Evolutionary conservation across 1,140 invertebrate species (phyloP), one percentile per base, ranked within the genome.

Genomic region (Globodera rostochiensis): DNA sequence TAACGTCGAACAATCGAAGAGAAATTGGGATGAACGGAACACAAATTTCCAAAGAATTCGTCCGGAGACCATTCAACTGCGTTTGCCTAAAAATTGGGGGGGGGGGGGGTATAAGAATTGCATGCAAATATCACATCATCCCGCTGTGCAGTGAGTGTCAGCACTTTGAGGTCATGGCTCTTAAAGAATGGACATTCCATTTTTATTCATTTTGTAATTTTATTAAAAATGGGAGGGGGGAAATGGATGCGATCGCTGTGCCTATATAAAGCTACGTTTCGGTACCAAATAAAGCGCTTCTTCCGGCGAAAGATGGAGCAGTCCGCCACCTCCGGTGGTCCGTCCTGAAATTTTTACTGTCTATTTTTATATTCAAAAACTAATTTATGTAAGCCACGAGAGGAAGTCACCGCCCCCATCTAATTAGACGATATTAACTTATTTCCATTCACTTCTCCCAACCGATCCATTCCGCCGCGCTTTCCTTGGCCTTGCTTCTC

Each of bases 261-360:
- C 50, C 50, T 13, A 7, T 13, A 7, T 13, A n/a, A 60, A 36
- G 36, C 1, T 2, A 36, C 36, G 36, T 36, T 36, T 36, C 3
- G 36, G 11, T 25, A 78, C 77, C 64, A 78, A 78, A 69, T 78
- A 78, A 69, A 78, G 70, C 19, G 77, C 77, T 69, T 78, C 77
- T 69, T 69, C 57, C 36, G 77, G 77, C n/a, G 77, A 70, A 69
- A 78, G 70, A 78, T 78, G 77, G 50, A 78, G 77, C 66, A 66
- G 13, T 69, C 60, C 77, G 50, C 77, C 77, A 4, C 77, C 77
- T 13, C 64, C 70, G 6, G 66, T 78, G 25, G 66, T 78, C 66
- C 66, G 47, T 70, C 6, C 66, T 69, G 25, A 57, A 60, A 47
- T 69, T 25, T 36, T 49, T 21, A 25, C 7, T 36, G 36, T 57